Base-by-base conservation (phyloP, 2,797 vertebrate genomes). In the Eulemur rubriventer region DNA sequence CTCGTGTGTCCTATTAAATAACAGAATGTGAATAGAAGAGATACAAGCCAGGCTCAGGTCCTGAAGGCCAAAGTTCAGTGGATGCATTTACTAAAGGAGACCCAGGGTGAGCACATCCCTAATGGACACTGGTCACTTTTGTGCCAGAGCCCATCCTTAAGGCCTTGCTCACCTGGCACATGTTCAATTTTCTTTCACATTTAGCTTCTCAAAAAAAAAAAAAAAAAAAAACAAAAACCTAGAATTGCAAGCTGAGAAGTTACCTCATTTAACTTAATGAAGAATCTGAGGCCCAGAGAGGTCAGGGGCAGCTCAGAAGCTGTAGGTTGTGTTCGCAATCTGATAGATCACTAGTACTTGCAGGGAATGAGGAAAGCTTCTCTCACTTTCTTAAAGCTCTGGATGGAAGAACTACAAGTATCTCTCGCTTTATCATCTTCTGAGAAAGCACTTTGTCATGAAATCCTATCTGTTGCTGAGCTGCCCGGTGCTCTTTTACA, bases 71-170 rank as follows among this genome's bases (percentile, higher is more conserved):
- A 35, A 16, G 43, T 2, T 50, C 9, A 14, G 18, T 9, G 12
- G 33, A 11, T 22, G 33, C 26, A n/a, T 48, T 55, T 61, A 52
- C n/a, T 52, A 26, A 70, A 67, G 55, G 17, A 43, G 7, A 63
- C 30, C 12, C 9, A 46, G 14, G 17, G 12, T 3, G 0, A 43
- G 59, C 20, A 12, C 16, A 0, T 20, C 46, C 4, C 52, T 35
- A 10, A 3, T 2, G 8, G 35, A 38, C 2, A 0, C 5, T 11
- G 33, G 7, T 73, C 43, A 2, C 18, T 1, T 38, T 75, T 18
- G 20, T 26, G 28, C 55, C 26, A 3, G 52, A 75, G 9, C 7
- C 4, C 22, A 14, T 12, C 48, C 63, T 17, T 24, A 61, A 46
- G 14, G 6, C 57, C 41, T 22, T 24, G 2, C 5, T 94, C 8